These are phyloP conservation scores for Drosophila littoralis DNA, from an alignment of 1,140 invertebrate species.

Conservation along the genomic window DNA sequence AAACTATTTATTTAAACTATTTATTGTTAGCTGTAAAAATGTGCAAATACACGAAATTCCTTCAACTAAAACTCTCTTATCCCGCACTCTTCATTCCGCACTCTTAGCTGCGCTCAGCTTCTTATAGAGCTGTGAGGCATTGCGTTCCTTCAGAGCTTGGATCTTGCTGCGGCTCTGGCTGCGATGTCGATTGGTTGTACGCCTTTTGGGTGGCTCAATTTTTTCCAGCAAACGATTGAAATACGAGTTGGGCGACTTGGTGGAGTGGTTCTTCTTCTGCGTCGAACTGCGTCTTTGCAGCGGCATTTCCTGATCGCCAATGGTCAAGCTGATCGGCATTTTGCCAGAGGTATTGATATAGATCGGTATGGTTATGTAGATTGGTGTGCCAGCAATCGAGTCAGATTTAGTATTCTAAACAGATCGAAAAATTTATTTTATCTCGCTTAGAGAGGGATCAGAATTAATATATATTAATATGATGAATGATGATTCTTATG, in stretches of 20 bases:
- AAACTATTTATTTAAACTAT: constrained; percentile 69
- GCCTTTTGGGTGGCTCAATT: constrained; percentile 50
- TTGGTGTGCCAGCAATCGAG: constrained; percentile 32
- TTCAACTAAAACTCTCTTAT: background rate
- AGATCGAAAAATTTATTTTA: no score
- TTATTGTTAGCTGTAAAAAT: constrained; percentile 64
- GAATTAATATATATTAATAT: no score
- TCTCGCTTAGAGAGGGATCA: no score
- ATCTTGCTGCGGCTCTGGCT: constrained; percentile 59
- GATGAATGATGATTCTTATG: no score
- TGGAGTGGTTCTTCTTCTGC: constrained; percentile 30
- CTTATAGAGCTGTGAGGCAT: background rate
- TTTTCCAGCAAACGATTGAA: constrained; percentile 61
- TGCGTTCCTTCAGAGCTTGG: constrained; percentile 47
- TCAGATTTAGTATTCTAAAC: background rate
- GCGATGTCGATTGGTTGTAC: constrained; percentile 67
- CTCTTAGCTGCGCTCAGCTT: background rate
- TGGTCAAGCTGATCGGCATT: constrained; percentile 53
- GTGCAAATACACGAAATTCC: constrained; percentile 19
- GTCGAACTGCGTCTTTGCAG: constrained; percentile 21
- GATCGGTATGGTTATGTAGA: constrained; percentile 76
- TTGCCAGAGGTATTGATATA: constrained; percentile 65
- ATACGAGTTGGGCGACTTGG: constrained; percentile 63
- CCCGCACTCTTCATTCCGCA: background rate
- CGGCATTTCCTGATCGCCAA: constrained; percentile 61